Conservation (phyloP, 2,113 vertebrate genomes). For the Athene noctua region DNA sequence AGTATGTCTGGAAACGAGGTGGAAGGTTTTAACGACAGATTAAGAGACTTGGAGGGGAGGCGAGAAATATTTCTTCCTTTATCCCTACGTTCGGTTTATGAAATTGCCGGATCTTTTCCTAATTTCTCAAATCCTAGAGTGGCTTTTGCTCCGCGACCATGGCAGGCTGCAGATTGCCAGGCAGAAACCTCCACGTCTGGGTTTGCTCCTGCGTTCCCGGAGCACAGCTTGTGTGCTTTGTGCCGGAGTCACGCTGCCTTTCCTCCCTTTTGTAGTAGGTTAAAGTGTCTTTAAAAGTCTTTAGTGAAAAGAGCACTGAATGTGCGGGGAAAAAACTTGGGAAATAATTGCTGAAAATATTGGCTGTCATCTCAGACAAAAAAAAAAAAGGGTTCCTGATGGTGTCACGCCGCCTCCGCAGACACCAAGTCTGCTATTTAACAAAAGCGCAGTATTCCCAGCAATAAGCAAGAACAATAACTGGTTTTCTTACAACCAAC, state of each 20-base stretch:
- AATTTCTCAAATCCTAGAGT: not conserved
- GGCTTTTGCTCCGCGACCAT: accelerated
- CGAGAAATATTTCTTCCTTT: not conserved
- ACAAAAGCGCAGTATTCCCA: not conserved
- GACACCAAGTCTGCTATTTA: not conserved
- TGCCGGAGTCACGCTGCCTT: not conserved
- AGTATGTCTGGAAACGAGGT: not conserved
- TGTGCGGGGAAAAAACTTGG: not conserved
- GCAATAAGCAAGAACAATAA: not conserved
- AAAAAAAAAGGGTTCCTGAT: not conserved
- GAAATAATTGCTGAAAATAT: not conserved
- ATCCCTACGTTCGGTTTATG: accelerated
- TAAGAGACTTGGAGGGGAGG: not conserved
- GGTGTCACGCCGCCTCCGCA: not conserved
- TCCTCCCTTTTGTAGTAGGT: not conserved
- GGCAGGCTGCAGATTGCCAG: not conserved
- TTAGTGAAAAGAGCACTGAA: not conserved
- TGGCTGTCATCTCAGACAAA: not conserved
- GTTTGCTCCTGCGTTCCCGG: too few species aligned
- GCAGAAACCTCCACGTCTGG: not conserved
- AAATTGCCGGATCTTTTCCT: not conserved
- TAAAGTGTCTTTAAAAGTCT: not conserved
- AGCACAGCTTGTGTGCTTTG: not conserved
- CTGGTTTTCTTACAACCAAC: not conserved
- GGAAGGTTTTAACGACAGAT: not conserved